Evolutionary conservation across 2,888 invertebrate species (phyloP), one percentile per base, ranked within the genome.

Genomic region (Gryllus longicercus): DNA sequence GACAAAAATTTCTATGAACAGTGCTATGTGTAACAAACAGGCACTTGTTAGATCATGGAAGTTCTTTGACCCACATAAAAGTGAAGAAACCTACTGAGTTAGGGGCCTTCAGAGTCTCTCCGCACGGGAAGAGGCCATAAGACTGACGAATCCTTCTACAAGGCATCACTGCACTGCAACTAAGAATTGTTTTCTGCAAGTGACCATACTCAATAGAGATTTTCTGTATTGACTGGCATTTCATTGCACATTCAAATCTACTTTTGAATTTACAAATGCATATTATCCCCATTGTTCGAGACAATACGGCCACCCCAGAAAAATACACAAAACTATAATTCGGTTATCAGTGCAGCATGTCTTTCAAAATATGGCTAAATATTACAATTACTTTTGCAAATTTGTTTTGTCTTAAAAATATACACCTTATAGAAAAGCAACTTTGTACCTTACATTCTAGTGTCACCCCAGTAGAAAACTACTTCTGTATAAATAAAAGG

Each of bases 11-110:
- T 63, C 63, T 38, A 63, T 63, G 63, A 63, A 63, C 63, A 63
- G 63, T 63, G 63, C 63, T 63, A 63, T 63, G 63, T 63, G 63
- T 63, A 63, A 63, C n/a, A 63, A 63, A 63, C 63, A 63, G 63
- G 63, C 63, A 63, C 63, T 63, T 63, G 63, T 63, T 63, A 63
- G 14, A n/a, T 63, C 14, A 63, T 63, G 63, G 63, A 63, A 63
- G 63, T 63, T 63, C n/a, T 63, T 18, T 63, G 14, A 18, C 63
- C 63, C 63, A 63, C n/a, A 18, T 18, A 63, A 63, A n/a, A 18
- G 63, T 63, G 63, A n/a, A 63, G 63, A n/a, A 63, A 63, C n/a
- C 63, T 63, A n/a, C 63, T 63, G 63, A 18, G n/a, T n/a, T n/a
- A 63, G n/a, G n/a, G n/a, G 14, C 63, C 63, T 16, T n/a, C 63